Evolutionary conservation across 1,140 invertebrate genomes (phyloP).

Genomic region (Cyphomyrmex costatus): DNA sequence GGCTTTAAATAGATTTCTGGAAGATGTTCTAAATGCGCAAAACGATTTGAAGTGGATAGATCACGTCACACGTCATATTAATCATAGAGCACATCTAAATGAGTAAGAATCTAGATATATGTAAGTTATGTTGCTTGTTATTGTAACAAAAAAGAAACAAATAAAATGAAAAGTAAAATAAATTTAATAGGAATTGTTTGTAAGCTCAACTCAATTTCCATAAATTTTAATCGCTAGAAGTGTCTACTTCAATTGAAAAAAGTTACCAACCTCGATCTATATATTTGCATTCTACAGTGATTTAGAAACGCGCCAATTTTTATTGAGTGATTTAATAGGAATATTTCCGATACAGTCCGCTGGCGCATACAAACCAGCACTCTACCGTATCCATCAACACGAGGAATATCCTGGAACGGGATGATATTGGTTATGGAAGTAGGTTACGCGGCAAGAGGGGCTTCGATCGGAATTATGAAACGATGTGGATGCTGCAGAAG

Average conservation of each 20-base stretch:
- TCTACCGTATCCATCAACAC: neutral
- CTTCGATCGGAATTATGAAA: conserved; percentile 52
- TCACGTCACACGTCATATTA: conserved; percentile 52
- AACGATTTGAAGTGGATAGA: conserved; percentile 80
- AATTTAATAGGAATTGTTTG: neutral
- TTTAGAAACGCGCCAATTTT: conserved; percentile 33
- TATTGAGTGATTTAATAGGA: conserved; percentile 43
- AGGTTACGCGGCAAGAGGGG: conserved; percentile 66
- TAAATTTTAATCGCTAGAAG: conserved; percentile 11
- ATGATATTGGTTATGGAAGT: conserved; percentile 25
- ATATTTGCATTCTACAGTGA: conserved; percentile 21
- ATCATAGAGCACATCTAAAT: neutral
- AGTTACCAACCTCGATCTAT: conserved; percentile 13
- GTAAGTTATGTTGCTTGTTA: neutral
- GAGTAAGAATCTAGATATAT: conserved; percentile 52
- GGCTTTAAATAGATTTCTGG: conserved; percentile 73
- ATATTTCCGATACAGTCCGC: conserved; percentile 41
- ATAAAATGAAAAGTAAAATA: conserved; percentile 17
- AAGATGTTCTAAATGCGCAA: conserved; percentile 74
- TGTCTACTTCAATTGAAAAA: conserved; percentile 3
- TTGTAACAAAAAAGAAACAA: neutral
- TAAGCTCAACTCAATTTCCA: neutral
- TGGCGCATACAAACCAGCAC: conserved; percentile 7
- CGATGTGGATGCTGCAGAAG: conserved; percentile 17
- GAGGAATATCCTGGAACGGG: neutral